Conservation (phyloP, 92 coral and sea anemone genomes). For the Micromussa lordhowensis region DNA sequence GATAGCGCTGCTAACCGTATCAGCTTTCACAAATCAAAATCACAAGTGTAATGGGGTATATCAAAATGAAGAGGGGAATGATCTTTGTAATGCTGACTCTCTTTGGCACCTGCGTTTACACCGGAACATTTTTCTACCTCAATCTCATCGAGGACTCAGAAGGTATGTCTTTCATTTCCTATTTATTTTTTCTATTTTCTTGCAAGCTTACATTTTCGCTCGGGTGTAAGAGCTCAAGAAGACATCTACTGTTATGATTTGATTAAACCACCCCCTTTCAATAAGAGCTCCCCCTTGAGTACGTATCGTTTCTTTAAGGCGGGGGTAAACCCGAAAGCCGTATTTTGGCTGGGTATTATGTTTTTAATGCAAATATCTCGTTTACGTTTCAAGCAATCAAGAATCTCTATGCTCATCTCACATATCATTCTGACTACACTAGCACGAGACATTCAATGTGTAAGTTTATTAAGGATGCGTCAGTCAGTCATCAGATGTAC, state of each 20-base stretch:
- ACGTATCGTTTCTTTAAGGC: no score
- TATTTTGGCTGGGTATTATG: no score
- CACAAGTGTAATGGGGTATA: background rate
- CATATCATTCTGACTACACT: no score
- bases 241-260: background rate
- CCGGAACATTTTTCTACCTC: conserved; percentile 24
- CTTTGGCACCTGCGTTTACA: conserved; percentile 22
- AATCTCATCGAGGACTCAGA: background rate
- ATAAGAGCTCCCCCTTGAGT: no score
- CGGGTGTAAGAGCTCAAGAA: background rate
- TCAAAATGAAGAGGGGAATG: conserved; percentile 11
- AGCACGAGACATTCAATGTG: no score
- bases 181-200: background rate
- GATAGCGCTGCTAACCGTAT: background rate
- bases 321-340: no score
- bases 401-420: no score
- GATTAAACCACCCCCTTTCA: no score
- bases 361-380: no score
- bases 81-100: background rate
- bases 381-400: no score
- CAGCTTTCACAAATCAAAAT: background rate
- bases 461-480: no score
- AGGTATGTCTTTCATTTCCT: background rate
- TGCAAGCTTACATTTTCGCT: background rate
- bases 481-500: no score